Evolutionary conservation across 2,113 vertebrate species (phyloP).

Genomic region (Pica pica): DNA sequence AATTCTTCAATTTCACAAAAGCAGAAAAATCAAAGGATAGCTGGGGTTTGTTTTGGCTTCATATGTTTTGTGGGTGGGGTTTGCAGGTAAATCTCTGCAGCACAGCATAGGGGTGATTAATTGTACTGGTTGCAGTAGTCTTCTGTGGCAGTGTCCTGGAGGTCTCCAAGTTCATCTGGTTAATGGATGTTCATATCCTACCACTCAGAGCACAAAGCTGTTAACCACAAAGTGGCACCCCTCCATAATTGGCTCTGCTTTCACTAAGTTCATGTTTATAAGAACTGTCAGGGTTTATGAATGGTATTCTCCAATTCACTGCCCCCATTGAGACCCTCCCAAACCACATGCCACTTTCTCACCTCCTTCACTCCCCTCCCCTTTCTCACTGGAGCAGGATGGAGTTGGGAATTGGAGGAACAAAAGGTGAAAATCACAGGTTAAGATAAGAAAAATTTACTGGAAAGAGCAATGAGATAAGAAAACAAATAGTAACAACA

Average conservation of each 20-base stretch:
- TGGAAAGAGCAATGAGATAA: background rate
- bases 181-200: background rate
- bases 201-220: background rate
- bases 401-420: background rate
- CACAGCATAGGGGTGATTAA: background rate
- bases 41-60: background rate
- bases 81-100: background rate
- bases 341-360: background rate
- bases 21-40: background rate
- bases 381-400: background rate
- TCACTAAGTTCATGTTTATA: background rate
- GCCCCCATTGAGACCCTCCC: background rate
- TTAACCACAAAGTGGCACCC: background rate
- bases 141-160: background rate
- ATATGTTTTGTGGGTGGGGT: background rate
- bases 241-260: background rate
- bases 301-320: background rate
- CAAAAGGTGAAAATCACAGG: background rate
- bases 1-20: background rate
- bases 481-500: background rate
- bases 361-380: background rate
- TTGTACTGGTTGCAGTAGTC: background rate
- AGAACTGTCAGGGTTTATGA: accelerated
- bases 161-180: background rate
- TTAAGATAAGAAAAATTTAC: background rate